phyloP scores from a whole-genome alignment of 2,888 invertebrate genomes.

The Corbicula japonica region DNA sequence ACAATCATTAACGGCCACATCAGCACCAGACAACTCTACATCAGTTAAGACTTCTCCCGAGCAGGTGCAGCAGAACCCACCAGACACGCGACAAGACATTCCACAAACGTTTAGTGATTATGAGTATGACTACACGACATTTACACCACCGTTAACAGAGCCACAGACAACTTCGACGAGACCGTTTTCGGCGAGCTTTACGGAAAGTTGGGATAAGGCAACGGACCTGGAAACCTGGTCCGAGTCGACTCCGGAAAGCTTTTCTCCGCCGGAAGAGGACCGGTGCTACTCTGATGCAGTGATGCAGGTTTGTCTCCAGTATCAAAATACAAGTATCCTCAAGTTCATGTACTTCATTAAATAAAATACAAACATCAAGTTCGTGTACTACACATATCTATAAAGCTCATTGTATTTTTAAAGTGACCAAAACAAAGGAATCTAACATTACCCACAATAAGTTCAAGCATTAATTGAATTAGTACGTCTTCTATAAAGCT shows the following conservation, averaged over 20 bases:
- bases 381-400: neutral
- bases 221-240: neutral
- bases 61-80: neutral
- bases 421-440: neutral
- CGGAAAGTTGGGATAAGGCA: too few relatives aligned
- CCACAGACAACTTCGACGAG: neutral
- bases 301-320: conserved; percentile 11
- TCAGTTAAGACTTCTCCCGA: neutral
- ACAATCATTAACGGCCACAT: neutral
- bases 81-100: neutral
- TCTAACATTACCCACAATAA: neutral
- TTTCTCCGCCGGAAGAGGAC: conserved; percentile 1
- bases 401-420: neutral
- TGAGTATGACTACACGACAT: neutral
- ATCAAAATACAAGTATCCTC: neutral
- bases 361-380: neutral
- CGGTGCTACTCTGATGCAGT: conserved; percentile 31
- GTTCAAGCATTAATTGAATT: neutral
- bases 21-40: neutral
- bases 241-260: neutral
- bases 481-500: too few relatives aligned
- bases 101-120: neutral
- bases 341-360: neutral
- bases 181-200: neutral
- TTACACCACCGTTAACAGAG: neutral